Evolutionary conservation across 2,888 invertebrate genomes (phyloP), one percentile per base, ranked within the genome.

Genomic region (Anagyrus pseudococci): DNA sequence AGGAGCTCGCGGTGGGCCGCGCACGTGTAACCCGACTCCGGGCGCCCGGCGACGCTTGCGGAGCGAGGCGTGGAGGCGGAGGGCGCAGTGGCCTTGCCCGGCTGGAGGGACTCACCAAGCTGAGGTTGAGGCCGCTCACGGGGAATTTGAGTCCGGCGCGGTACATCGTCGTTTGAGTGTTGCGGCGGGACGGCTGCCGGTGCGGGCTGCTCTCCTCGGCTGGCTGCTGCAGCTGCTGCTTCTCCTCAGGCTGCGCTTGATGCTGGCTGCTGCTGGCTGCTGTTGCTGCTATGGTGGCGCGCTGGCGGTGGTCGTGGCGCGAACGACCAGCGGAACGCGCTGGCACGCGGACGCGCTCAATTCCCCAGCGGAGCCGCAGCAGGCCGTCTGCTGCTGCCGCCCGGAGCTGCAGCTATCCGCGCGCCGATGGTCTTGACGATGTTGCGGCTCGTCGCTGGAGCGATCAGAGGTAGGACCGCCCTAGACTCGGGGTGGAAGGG

Each of bases 111-210:
- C 77, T 64, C 72, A 81, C 77, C 73, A 76, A 75, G 72, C 74
- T 76, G 60, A 80, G 69, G 26, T 64, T 64, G 40, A 54, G 53
- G 71, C 78, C 77, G 71, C 76, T 77, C 73, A 75, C 78, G 76
- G 81, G 77, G 72, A 79, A 80, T 81, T 82, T 82, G 72, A 79
- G 72, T 72, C 80, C 79, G 72, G 80, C 73, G 78, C 81, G 80
- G 70, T 80, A 77, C 82, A 82, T 82, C 75, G 75, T 78, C 15
- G 6, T 8, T 43, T 43, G 8, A 43, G 8, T 8, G 17, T 17
- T 2, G 17, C 20, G 43, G 17, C 3, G 20, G 17, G 17, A 20
- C 74, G 74, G 75, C 73, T 76, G 75, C 75, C 73, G 73, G 73
- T 65, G 41, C 17, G 17, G 43, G 19, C 17, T 4, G 43, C 43